Evolutionary conservation across 1,140 invertebrate species (phyloP).

Genomic region (Phymastichus coffea): DNA sequence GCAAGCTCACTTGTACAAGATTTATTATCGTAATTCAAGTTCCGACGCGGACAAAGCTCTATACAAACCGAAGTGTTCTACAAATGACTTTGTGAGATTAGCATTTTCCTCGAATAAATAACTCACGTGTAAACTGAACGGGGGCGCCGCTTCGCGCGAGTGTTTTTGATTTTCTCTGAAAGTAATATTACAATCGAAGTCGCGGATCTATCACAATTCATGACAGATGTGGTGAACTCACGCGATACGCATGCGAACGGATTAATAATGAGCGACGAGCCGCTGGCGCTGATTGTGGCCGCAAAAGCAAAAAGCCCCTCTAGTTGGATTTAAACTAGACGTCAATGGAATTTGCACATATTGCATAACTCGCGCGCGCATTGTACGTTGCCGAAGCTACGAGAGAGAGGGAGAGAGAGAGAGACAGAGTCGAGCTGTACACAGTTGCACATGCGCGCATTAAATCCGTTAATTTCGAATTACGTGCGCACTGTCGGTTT

Average conservation of each 20-base stretch:
- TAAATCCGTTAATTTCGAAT: conserved; percentile 15
- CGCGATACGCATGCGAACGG: background rate
- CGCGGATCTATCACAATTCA: background rate
- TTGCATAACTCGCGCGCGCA: background rate
- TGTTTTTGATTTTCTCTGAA: background rate
- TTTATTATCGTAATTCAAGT: background rate
- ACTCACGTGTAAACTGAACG: background rate
- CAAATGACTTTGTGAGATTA: conserved; percentile 1
- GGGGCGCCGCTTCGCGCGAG: background rate
- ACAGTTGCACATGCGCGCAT: conserved; percentile 8
- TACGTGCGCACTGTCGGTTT: conserved; percentile 6
- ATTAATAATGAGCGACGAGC: background rate
- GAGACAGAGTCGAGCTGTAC: background rate
- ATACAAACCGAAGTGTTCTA: background rate
- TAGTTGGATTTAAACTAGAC: background rate
- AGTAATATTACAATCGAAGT: background rate
- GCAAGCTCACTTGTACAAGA: background rate
- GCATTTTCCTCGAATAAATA: background rate
- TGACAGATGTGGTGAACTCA: conserved; percentile 6
- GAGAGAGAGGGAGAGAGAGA: background rate
- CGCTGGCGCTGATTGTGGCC: background rate
- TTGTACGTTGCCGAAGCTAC: background rate
- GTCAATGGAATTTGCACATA: background rate
- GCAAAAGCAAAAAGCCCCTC: background rate
- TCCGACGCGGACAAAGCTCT: background rate